A percentile compares a stretch with the other conserved stretches of the same genome.
These are phyloP conservation scores for Nesogale talazaci DNA, from an alignment of 2,113 vertebrate species.

Conservation along the genomic window DNA sequence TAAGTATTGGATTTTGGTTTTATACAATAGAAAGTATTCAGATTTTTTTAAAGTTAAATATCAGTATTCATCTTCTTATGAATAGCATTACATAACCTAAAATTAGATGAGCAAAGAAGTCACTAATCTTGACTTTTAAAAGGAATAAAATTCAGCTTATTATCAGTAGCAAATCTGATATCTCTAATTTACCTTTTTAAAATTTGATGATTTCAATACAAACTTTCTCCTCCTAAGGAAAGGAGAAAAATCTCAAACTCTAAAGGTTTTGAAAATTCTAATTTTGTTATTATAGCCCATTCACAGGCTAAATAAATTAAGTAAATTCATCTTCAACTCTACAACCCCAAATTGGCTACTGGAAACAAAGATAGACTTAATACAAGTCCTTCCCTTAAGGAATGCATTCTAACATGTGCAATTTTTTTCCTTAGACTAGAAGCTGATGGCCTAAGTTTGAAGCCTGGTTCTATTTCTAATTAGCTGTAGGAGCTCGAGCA, in stretches of 20 bases:
- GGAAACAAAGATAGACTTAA: constrained; percentile 19
- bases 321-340: neutral
- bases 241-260: neutral
- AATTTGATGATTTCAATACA: neutral
- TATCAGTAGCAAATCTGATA: constrained; percentile 17
- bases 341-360: neutral
- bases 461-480: neutral
- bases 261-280: neutral
- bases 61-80: too few species aligned
- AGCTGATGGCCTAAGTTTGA: neutral
- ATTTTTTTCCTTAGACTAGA: neutral
- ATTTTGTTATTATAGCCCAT: neutral
- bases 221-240: neutral
- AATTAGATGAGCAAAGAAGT: neutral
- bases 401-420: neutral
- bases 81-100: constrained; percentile 33
- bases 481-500: neutral
- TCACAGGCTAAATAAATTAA: neutral
- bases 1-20: too few species aligned
- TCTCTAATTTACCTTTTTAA: neutral
- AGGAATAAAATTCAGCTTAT: neutral
- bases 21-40: too few species aligned
- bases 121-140: neutral
- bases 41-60: too few species aligned
- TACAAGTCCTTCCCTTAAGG: neutral